Evolutionary conservation across 2,113 vertebrate species (phyloP), one percentile per base, ranked within the genome.

Genomic region (Limanda limanda): DNA sequence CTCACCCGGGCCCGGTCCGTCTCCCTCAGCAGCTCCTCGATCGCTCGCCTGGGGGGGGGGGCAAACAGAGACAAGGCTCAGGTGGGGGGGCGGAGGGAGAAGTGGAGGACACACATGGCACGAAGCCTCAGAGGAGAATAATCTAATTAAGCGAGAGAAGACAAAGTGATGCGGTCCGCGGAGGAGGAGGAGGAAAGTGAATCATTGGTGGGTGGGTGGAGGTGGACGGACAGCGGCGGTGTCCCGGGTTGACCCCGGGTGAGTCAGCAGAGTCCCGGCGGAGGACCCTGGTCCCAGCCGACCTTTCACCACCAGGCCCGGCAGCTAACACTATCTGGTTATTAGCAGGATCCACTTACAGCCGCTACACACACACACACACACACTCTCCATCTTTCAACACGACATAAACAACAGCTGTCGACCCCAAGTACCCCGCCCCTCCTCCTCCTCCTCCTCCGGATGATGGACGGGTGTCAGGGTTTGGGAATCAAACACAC

Each of bases 1-100:
- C 98, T 95, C 21, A 95, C 92, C 88, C 96, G 95, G 14, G 97
- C 98, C 86, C 98, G 94, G 81, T 95, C 96, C 27, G 98, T 96
- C 82, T 99, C 98, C 83, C 93, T 96, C 18, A 99, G 95, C 68
- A 99, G 95, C 82, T 99, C 98, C 88, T 98, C 97, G 20, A 99
- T 95, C 27, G 98, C 98, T 48, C 97, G 96, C 83, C 98, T 99
- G 73, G 2, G 54, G 7, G 73, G 2, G 54, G 7, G 31, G 69
- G 74, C 18, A 86, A 58, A 83, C 40, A 24, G 21, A 87, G 64
- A 76, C 7, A 68, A 52, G 56, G 14, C 21, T 10, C 5, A 67
- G 60, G 23, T n/a, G n/a, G 52, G 31, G 31, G 31, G 31, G 27
- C 27, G n/a, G 15, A 68, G 21, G 80, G 65, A 40, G 74, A 63